A percentile compares a stretch with the other conserved stretches of the same genome.
Evolutionary conservation across 2,113 vertebrate genomes (phyloP).

Genomic region (Elgaria multicarinata): DNA sequence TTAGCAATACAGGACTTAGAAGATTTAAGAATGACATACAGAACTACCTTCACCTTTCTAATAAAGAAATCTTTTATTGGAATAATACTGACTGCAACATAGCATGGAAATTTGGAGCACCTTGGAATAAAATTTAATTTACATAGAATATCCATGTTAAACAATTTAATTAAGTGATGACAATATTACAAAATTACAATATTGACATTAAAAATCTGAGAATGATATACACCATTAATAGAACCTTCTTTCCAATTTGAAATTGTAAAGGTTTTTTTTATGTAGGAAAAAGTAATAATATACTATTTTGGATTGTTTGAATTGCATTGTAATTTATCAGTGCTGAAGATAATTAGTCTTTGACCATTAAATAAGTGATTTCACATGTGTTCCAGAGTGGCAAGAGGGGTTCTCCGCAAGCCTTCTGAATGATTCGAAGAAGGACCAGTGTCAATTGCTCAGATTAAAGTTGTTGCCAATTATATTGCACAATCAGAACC

Average conservation of each 20-base stretch:
- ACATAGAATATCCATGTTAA: constrained; percentile 82
- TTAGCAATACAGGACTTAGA: constrained; percentile 23
- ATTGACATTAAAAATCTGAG: constrained; percentile 82
- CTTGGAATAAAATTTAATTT: constrained; percentile 80
- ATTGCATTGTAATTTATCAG: constrained; percentile 72
- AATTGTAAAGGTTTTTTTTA: constrained; percentile 69
- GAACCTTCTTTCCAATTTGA: constrained; percentile 79
- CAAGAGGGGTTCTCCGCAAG: constrained; percentile 78
- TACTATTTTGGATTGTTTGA: constrained; percentile 69
- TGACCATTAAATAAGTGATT: constrained; percentile 77
- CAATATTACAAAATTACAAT: constrained; percentile 86
- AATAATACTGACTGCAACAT: constrained; percentile 80
- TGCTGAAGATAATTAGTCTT: constrained; percentile 70
- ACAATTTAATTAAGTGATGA: constrained; percentile 86
- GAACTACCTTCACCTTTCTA: constrained; percentile 74
- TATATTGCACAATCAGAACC: constrained; percentile 76
- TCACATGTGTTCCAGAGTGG: constrained; percentile 77
- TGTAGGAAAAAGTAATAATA: constrained; percentile 80
- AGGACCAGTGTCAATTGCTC: constrained; percentile 76
- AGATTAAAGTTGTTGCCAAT: constrained; percentile 75
- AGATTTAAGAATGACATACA: constrained; percentile 68
- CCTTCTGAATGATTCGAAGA: constrained; percentile 60
- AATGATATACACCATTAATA: constrained; percentile 84
- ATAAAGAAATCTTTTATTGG: constrained; percentile 82
- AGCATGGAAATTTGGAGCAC: constrained; percentile 76